Evolutionary conservation across 2,888 invertebrate species (phyloP).

Genomic region (Epinotia brunnichana): DNA sequence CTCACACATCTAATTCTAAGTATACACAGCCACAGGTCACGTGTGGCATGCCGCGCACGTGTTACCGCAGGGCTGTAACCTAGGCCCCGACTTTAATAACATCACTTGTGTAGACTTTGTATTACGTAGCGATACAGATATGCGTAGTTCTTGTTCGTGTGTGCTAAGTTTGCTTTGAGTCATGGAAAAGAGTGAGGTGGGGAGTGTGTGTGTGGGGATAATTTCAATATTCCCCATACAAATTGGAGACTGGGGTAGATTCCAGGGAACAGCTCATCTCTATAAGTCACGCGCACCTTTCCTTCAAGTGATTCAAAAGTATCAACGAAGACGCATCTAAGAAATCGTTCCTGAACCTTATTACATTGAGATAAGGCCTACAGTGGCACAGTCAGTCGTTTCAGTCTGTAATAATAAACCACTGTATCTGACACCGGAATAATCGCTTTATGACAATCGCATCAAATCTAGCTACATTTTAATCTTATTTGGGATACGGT

Average conservation of each 20-base stretch:
- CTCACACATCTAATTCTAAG: slow-evolving; percentile 10
- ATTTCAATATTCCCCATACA: no score
- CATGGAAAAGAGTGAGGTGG: not conserved
- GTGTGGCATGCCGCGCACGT: slow-evolving; percentile 25
- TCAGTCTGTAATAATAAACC: not conserved
- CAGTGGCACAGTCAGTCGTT: not conserved
- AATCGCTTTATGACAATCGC: slow-evolving; percentile 23
- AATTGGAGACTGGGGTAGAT: no score
- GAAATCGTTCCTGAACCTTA: not conserved
- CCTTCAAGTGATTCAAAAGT: not conserved
- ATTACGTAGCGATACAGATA: not conserved
- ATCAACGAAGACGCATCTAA: not conserved
- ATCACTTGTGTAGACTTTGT: not conserved
- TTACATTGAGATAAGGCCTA: not conserved
- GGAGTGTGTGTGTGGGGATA: not conserved
- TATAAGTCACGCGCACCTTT: slow-evolving; percentile 12
- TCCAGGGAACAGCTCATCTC: not conserved
- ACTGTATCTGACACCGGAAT: slow-evolving; percentile 15
- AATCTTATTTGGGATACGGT: slow-evolving; percentile 15
- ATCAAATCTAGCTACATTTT: slow-evolving; percentile 29
- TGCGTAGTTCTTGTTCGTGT: slow-evolving; percentile 8
- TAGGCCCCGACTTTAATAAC: slow-evolving; percentile 8
- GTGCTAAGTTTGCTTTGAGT: not conserved
- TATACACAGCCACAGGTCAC: slow-evolving; percentile 23
- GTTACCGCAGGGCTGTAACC: slow-evolving; percentile 23